Conservation (phyloP, 1,140 invertebrate species). For the Palaemon carinicauda region DNA sequence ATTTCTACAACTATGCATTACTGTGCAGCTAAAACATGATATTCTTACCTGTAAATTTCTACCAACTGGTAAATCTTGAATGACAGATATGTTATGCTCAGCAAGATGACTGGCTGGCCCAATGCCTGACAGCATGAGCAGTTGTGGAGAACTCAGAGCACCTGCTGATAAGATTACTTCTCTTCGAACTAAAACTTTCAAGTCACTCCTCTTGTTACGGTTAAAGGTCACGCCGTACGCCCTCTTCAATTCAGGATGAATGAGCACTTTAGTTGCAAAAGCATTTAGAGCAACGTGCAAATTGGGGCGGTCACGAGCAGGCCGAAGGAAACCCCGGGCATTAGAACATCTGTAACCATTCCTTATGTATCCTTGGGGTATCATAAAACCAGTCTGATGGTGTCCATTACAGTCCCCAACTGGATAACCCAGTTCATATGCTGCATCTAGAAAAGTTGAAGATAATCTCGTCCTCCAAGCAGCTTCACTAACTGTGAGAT, state of each 20-base stretch:
- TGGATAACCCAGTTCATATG: no score
- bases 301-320: conserved; percentile 1
- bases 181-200: background rate
- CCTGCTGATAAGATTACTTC: conserved; percentile 24
- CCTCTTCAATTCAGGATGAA: background rate
- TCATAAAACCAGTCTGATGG: background rate
- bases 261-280: background rate
- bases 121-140: conserved; percentile 31
- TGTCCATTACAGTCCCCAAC: no score
- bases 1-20: background rate
- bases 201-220: background rate
- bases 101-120: conserved; percentile 6
- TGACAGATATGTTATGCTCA: background rate
- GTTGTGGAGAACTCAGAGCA: conserved; percentile 16
- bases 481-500: no score
- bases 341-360: conserved; percentile 12
- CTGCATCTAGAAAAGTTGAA: no score
- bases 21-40: background rate
- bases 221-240: background rate
- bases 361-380: conserved; percentile 4
- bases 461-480: no score
- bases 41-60: conserved; percentile 14
- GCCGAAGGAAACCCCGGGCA: conserved; percentile 15
- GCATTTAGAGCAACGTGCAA: background rate
- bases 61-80: conserved; percentile 14